Conservation (phyloP, 2,888 invertebrate genomes). For the Elysia crispata region DNA sequence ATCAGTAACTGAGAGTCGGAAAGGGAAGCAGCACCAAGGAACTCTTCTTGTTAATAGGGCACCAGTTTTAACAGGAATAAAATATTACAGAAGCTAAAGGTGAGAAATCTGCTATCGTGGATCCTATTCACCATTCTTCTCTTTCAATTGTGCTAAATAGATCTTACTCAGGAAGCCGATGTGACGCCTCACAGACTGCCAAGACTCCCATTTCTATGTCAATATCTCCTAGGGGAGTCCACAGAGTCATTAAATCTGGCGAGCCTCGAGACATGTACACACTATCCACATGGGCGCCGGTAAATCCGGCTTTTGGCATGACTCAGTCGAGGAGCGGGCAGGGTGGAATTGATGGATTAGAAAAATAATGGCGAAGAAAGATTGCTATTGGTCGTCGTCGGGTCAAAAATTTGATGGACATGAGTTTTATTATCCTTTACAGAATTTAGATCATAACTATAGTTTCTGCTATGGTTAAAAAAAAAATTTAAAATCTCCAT, state of each 20-base stretch:
- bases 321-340: conserved; percentile 55
- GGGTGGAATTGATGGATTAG: not conserved
- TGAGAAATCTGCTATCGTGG: too few species aligned
- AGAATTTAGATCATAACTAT: too few species aligned
- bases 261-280: conserved; percentile 73
- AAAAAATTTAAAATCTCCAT: too few species aligned
- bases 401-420: not conserved
- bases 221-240: conserved; percentile 71
- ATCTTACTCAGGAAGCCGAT: conserved; percentile 61
- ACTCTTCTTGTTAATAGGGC: too few species aligned
- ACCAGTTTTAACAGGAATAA: too few species aligned
- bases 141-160: too few species aligned
- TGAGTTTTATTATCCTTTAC: too few species aligned
- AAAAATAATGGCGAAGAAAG: conserved; percentile 43
- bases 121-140: too few species aligned
- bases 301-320: conserved; percentile 66
- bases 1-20: too few species aligned
- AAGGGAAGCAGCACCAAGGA: too few species aligned
- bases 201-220: conserved; percentile 67
- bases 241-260: conserved; percentile 65
- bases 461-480: too few species aligned
- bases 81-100: too few species aligned
- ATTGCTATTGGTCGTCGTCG: conserved; percentile 37
- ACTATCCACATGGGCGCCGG: conserved; percentile 72
- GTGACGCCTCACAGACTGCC: conserved; percentile 70